A percentile compares a stretch with the other conserved stretches of the same genome.
phyloP scores from a whole-genome alignment of 2,113 vertebrate species.

The Pituophis catenifer region DNA sequence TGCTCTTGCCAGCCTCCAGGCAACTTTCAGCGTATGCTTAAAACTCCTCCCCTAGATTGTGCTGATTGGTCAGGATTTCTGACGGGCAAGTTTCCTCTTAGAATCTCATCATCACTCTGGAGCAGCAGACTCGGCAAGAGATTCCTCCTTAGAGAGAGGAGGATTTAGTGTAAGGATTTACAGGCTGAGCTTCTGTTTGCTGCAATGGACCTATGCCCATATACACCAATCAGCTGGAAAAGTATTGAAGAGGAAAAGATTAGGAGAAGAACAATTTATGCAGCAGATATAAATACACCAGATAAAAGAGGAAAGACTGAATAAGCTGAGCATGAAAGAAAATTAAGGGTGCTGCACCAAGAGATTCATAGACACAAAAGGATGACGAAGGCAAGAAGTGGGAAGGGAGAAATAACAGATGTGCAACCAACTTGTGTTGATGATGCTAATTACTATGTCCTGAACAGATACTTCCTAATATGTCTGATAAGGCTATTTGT shows the following conservation, averaged over 20 bases:
- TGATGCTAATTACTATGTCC: neutral
- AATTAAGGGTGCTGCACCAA: neutral
- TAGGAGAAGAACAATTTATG: neutral
- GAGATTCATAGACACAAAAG: neutral
- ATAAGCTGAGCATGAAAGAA: neutral
- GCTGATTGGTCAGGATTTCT: rapidly evolving
- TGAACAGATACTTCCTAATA: neutral
- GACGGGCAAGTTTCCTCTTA: neutral
- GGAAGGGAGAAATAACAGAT: neutral
- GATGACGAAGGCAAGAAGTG: neutral
- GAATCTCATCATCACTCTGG: neutral
- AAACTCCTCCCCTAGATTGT: neutral
- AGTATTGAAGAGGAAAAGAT: neutral
- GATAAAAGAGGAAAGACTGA: neutral
- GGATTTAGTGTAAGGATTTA: neutral
- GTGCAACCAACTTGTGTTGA: neutral
- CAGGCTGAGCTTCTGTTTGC: neutral
- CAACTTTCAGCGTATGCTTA: slow-evolving; percentile 32
- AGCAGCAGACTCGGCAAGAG: neutral
- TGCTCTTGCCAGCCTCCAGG: slow-evolving; percentile 16
- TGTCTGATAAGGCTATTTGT: neutral
- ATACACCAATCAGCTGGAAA: neutral
- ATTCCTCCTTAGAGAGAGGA: neutral
- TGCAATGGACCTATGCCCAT: neutral
- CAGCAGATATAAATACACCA: neutral